A percentile compares a stretch with the other conserved stretches of the same genome.
These are phyloP conservation scores for Cyanoliseus patagonus DNA, from an alignment of 2,113 vertebrate genomes.

Conservation along the genomic window DNA sequence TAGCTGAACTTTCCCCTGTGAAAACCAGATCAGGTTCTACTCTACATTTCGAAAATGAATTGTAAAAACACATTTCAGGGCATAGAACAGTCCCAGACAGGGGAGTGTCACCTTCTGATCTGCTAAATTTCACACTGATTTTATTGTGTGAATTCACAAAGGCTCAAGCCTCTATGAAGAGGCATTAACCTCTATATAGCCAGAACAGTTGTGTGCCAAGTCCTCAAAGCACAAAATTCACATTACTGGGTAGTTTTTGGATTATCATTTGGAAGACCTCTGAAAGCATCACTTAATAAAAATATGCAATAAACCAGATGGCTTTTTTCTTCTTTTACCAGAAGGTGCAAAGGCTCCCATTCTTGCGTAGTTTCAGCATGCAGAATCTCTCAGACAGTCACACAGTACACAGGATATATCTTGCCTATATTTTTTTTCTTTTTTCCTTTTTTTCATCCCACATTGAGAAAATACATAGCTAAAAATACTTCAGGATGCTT, in stretches of 20 bases:
- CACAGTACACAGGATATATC: neutral
- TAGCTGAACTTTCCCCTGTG: neutral
- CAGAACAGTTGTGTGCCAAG: neutral
- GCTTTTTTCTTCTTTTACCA: neutral
- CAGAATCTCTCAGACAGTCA: neutral
- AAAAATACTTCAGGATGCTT: slow-evolving; percentile 33
- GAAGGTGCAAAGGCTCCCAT: neutral
- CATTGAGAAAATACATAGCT: slow-evolving; percentile 10
- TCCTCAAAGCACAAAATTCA: neutral
- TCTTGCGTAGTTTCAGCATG: neutral
- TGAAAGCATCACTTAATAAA: neutral
- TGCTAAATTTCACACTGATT: neutral
- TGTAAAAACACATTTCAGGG: neutral
- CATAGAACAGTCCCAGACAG: neutral
- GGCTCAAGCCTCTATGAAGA: neutral
- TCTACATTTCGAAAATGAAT: neutral
- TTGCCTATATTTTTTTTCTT: neutral
- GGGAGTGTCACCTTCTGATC: neutral
- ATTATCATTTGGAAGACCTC: neutral
- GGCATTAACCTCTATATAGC: neutral
- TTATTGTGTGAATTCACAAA: neutral
- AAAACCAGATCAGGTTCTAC: neutral
- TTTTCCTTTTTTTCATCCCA: neutral
- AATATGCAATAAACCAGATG: neutral
- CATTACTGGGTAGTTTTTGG: neutral